phyloP scores from a whole-genome alignment of 2,113 vertebrate genomes.

The Elephas maximus region DNA sequence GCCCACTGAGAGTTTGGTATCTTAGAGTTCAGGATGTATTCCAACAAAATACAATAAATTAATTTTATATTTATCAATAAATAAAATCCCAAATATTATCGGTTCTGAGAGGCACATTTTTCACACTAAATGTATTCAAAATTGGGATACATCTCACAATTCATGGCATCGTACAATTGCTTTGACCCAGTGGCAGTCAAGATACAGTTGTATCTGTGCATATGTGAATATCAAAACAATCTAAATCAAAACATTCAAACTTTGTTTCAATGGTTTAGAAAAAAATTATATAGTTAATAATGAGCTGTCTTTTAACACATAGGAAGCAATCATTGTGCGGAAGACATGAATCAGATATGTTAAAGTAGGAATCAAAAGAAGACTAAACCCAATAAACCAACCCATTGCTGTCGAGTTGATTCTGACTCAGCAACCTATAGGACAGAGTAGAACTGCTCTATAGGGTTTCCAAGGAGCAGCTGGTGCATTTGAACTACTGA shows the following conservation, averaged over 20 bases:
- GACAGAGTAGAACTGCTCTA: no score
- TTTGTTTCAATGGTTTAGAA: not conserved
- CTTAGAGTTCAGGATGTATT: not conserved
- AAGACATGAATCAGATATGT: not conserved
- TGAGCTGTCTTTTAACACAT: not conserved
- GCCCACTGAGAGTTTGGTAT: not conserved
- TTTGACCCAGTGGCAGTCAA: not conserved
- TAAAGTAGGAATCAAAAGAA: not conserved
- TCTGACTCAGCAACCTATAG: no score
- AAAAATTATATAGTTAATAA: not conserved
- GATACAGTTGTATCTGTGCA: not conserved
- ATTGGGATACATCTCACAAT: not conserved
- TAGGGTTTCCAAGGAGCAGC: no score
- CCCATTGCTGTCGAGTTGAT: no score
- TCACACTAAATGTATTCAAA: not conserved
- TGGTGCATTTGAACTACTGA: no score
- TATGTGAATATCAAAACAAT: not conserved
- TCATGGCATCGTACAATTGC: not conserved
- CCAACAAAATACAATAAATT: not conserved
- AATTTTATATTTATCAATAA: no score
- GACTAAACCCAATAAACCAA: no score
- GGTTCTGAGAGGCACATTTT: not conserved
- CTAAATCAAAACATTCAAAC: not conserved
- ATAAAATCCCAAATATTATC: not conserved
- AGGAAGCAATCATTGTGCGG: not conserved